Evolutionary conservation across 2,888 invertebrate genomes (phyloP), one percentile per base, ranked within the genome.

Genomic region (Thalpophila matura): DNA sequence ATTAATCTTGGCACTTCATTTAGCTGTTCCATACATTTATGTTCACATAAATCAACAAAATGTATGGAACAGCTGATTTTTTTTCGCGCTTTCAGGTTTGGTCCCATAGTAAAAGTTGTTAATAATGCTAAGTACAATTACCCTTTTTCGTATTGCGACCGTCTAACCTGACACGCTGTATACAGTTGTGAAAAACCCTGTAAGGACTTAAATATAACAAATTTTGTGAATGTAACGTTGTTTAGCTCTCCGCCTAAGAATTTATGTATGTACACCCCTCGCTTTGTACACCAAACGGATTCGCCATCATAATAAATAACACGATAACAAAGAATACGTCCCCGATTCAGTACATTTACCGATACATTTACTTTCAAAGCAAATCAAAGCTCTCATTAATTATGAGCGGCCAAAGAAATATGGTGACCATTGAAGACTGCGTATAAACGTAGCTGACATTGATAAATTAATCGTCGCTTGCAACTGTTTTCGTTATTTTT

Each of bases 361-460:
- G 84, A 89, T 85, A 89, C 86, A 86, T 87, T 87, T 83, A 82
- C 74, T 62, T 69, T 66, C 59, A 68, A 65, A 68, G 64, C 50
- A 67, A 74, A 79, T 73, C 58, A 74, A 74, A 69, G 42, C 37
- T 16, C 60, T 61, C 75, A 77, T 79, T 80, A 79, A 80, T 79
- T 74, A 74, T 71, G 58, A 58, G 57, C 47, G 27, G 65, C 51
- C 68, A 78, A 81, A 70, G 72, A 83, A 78, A 77, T 64, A 78
- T 75, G 55, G 71, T 77, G 69, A 27, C 24, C 27, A 7, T 66
- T 77, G 80, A 79, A 78, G 77, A 74, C 72, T 71, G 59, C 69
- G 77, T 80, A 83, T 53, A 77, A 76, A 78, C 74, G 74, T 29
- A 7, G 20, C 38, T 27, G 67, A 74, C 77, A 18, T 70, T 77